Evolutionary conservation across 2,888 invertebrate species (phyloP).

Genomic region (Imbricaverruca yamaguchii): DNA sequence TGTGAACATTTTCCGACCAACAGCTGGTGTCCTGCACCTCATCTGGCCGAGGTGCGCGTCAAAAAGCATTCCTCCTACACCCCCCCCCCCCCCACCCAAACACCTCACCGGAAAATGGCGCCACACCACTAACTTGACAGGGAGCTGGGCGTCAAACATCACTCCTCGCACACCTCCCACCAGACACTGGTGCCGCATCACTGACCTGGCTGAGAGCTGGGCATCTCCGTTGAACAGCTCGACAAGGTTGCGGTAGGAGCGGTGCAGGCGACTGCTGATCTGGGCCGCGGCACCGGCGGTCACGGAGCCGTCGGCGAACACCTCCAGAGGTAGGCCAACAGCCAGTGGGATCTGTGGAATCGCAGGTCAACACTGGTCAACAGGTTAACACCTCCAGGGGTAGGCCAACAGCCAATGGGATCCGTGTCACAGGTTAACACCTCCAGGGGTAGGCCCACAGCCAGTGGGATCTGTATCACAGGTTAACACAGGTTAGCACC

Average conservation of each 20-base stretch:
- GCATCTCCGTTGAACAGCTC: conserved; percentile 12
- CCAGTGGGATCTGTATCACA: neutral
- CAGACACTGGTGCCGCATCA: no score
- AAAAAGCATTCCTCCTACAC: no score
- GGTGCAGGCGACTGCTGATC: neutral
- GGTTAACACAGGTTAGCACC: neutral
- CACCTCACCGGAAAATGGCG: no score
- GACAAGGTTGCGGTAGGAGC: neutral
- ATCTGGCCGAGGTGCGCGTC: no score
- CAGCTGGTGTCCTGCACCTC: no score
- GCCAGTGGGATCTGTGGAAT: neutral
- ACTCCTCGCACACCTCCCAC: no score
- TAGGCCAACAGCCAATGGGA: neutral
- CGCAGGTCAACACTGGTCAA: no score
- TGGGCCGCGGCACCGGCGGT: neutral
- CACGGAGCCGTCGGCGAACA: neutral
- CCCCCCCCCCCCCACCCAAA: no score
- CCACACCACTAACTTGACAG: no score
- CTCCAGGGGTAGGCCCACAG: neutral
- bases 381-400: neutral
- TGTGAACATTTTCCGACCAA: no score
- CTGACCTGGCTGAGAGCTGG: conserved; percentile 14
- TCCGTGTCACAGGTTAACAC: neutral
- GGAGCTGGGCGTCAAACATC: no score
- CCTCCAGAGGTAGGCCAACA: neutral